Base-by-base conservation (phyloP, 2,797 vertebrate species). In the Chelon labrosus region DNA sequence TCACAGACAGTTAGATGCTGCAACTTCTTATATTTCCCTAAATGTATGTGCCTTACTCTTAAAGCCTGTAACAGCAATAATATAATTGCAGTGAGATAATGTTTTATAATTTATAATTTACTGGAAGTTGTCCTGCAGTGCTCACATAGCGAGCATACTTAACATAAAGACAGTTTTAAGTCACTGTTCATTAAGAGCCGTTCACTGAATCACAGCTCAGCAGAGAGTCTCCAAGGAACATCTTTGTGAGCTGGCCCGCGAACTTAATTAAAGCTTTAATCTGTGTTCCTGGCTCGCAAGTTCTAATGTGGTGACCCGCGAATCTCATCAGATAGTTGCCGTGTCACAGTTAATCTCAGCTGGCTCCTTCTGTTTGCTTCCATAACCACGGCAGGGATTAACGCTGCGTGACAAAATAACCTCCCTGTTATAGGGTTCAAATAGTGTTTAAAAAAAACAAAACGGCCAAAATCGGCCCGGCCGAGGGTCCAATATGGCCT, bases 191-290 rank as follows among this genome's bases (percentile, higher is more conserved):
- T 44, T 44, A 2, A 17, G 42, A 37, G 46, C n/a, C 35, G 64
- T 73, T 77, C 58, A 51, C 64, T 63, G 69, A 68, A 22, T 64
- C 53, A 11, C 44, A 51, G 46, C 54, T 42, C 38, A 61, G 49
- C 12, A 22, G 35, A 61, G 17, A 51, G 55, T 70, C 79, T 83
- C 76, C 16, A 3, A 72, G 52, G 83, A 74, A 64, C 79, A 65
- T 85, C 80, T 76, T 22, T 68, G 59, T 73, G 70, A 75, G 62
- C 54, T 80, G 71, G 66, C 74, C 66, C 60, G 73, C 58, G 75
- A 74, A 78, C 76, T 73, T 83, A 82, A 86, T 89, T 91, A 90
- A 89, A 86, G 77, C 85, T 80, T 85, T 88, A 90, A 91, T 91
- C 88, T 86, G 65, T 76, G 46, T 75, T 85, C 75, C 80, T 87